These are phyloP conservation scores for Lacanobia oleracea DNA, from an alignment of 2,888 invertebrate genomes.

Conservation along the genomic window DNA sequence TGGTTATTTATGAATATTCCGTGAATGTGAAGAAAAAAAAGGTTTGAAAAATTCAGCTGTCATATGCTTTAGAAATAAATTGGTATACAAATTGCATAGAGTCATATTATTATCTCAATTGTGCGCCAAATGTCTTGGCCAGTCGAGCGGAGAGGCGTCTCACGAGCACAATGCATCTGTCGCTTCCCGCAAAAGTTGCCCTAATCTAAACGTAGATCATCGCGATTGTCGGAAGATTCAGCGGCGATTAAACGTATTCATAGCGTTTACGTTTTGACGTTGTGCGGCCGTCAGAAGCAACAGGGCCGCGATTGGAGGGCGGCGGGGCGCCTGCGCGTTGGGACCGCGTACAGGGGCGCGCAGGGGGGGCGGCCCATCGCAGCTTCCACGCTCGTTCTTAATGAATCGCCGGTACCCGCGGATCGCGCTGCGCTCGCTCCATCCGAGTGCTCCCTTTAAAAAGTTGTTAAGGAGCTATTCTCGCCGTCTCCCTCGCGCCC, in stretches of 20 bases:
- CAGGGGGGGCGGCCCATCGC: slow-evolving; percentile 81
- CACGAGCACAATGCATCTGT: slow-evolving; percentile 73
- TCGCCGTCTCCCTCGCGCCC: slow-evolving; percentile 86
- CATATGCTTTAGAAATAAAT: slow-evolving; percentile 6
- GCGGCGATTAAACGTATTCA: slow-evolving; percentile 88
- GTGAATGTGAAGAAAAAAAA: background rate
- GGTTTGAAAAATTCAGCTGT: background rate
- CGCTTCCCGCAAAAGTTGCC: slow-evolving; percentile 76
- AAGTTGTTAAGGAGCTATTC: slow-evolving; percentile 83
- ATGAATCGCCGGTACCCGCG: slow-evolving; percentile 89
- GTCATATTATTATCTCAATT: slow-evolving; percentile 51
- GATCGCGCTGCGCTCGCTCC: slow-evolving; percentile 86
- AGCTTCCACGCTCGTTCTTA: slow-evolving; percentile 88
- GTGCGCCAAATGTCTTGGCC: slow-evolving; percentile 68
- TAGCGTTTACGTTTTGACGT: slow-evolving; percentile 87
- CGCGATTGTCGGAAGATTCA: slow-evolving; percentile 84
- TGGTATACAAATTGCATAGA: slow-evolving; percentile 44
- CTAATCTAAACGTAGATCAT: slow-evolving; percentile 84
- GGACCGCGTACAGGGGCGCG: slow-evolving; percentile 66
- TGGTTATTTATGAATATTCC: background rate
- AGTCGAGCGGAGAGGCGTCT: slow-evolving; percentile 67
- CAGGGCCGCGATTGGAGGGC: slow-evolving; percentile 87
- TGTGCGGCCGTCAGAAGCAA: slow-evolving; percentile 87
- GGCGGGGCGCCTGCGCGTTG: slow-evolving; percentile 79
- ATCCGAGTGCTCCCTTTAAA: slow-evolving; percentile 82